A percentile compares a stretch with the other conserved stretches of the same genome.
These are phyloP conservation scores for Athalia circularis DNA, from an alignment of 2,888 invertebrate genomes.

Conservation along the genomic window DNA sequence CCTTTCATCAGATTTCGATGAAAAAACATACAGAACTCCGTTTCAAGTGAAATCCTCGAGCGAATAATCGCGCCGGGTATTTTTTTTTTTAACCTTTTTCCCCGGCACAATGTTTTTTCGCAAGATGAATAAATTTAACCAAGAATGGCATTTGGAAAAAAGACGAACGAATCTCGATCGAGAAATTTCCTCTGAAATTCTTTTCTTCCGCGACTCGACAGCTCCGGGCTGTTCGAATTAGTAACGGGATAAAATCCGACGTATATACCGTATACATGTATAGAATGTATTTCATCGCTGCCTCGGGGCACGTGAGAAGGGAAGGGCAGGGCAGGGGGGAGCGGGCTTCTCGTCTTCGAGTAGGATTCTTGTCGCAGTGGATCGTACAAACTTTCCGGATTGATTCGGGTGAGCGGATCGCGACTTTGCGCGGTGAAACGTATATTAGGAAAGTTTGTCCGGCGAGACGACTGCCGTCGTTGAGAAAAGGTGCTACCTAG, in stretches of 20 bases:
- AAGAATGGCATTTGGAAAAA: too few relatives aligned
- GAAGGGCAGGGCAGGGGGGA: not conserved
- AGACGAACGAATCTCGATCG: too few relatives aligned
- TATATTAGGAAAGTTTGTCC: conserved; percentile 29
- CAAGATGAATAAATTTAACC: not conserved
- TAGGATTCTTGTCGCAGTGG: not conserved
- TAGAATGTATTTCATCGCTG: too few relatives aligned
- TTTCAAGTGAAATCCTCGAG: conserved; percentile 10
- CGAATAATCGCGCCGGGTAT: conserved; percentile 12
- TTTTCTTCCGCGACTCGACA: too few relatives aligned
- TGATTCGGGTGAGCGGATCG: conserved; percentile 25
- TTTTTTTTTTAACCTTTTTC: not conserved
- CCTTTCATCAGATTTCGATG: conserved; percentile 5
- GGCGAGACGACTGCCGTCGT: not conserved
- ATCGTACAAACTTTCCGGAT: conserved; percentile 18
- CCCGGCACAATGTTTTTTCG: not conserved
- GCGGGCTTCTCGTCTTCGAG: not conserved
- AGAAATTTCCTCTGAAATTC: too few relatives aligned
- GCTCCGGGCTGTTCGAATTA: too few relatives aligned
- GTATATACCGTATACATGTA: too few relatives aligned
- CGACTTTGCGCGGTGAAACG: not conserved
- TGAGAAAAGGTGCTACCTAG: not conserved
- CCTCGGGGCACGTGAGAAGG: too few relatives aligned
- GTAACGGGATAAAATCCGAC: too few relatives aligned
- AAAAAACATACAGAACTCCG: not conserved